These are phyloP conservation scores for Dolichallabes microphthalmus DNA, from an alignment of 2,113 vertebrate species.

Conservation along the genomic window DNA sequence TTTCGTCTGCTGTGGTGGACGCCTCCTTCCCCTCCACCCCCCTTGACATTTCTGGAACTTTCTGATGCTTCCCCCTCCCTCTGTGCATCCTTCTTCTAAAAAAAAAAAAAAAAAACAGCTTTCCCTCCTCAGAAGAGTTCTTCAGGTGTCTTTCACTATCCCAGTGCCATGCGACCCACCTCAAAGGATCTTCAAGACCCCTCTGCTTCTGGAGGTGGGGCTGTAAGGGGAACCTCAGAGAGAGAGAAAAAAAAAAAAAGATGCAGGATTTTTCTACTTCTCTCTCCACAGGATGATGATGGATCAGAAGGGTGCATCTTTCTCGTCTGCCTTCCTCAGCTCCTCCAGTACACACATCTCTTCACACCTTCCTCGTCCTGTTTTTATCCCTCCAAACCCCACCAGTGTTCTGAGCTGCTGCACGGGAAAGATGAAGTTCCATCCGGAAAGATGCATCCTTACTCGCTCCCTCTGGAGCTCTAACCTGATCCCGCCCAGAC, in stretches of 20 bases:
- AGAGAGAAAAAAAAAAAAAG: not conserved
- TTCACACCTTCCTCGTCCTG: conserved; percentile 27
- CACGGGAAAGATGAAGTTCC: not conserved
- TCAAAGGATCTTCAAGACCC: conserved; percentile 40
- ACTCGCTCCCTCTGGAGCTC: conserved; percentile 31
- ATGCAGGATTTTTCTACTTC: conserved; percentile 18
- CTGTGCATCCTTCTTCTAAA: not conserved
- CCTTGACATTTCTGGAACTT: conserved; percentile 38
- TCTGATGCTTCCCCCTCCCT: conserved; percentile 16
- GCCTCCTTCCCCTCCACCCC: conserved; percentile 13
- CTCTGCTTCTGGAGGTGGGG: conserved; percentile 48
- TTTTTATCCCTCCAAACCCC: not conserved
- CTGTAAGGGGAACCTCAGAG: conserved; percentile 24
- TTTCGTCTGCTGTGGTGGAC: conserved; percentile 4
- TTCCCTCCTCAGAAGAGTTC: conserved; percentile 35
- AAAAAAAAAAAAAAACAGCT: not conserved
- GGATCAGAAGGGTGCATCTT: conserved; percentile 5
- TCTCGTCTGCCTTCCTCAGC: conserved; percentile 38
- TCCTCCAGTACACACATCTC: conserved; percentile 11
- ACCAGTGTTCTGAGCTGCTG: not conserved
- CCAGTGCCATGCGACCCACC: conserved; percentile 35
- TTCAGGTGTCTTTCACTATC: conserved; percentile 30
- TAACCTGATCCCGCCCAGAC: conserved; percentile 72
- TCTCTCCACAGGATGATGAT: conserved; percentile 40
- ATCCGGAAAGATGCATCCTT: conserved; percentile 15